Base-by-base conservation (phyloP, 2,113 vertebrate species). In the Plectropomus leopardus region DNA sequence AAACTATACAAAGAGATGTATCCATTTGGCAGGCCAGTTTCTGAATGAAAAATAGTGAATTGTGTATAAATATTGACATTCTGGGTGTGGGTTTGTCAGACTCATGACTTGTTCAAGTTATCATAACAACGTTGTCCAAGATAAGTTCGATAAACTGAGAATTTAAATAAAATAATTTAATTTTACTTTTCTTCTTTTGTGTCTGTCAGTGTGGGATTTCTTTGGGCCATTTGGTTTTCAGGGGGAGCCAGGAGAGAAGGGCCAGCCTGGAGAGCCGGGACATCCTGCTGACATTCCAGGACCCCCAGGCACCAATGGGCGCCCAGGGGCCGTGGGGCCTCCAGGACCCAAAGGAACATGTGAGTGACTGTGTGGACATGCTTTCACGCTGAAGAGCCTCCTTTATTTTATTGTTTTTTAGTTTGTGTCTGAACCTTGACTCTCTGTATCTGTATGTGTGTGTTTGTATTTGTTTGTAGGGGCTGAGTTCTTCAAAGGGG, bases 271-370 rank as follows among this genome's bases (percentile, higher is more conserved):
- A 0, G 92, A 92, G 23, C 55, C 78, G 57, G 95, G 95, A 65
- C 24, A 2, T 1, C 82, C 93, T 47, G 94, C 95, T 53, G 19
- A 76, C 45, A 30, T 2, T 1, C 26, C 76, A 44, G 95, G 95
- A 57, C 76, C 82, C 9, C 78, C 73, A 1, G 95, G 95, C 0
- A 0, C 2, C 3, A 34, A 58, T 7, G 95, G 95, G 4, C 67
- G 30, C 4, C 82, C 60, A 19, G 95, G 95, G 30, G 0, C 1
- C 11, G 54, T 0, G 4, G 95, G 95, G 5, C 85, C 72, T 23
- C 90, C 70, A 9, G 95, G 95, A 69, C 86, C 89, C 23, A 88
- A 84, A 83, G 86, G 84, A 87, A 79, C 94, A 90, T 92, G 95
- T 96, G 64, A 93, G 93, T 90, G 3, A 58, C 0, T 34, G 48